phyloP scores from a whole-genome alignment of 2,797 vertebrate genomes.

The Spea hammondii region DNA sequence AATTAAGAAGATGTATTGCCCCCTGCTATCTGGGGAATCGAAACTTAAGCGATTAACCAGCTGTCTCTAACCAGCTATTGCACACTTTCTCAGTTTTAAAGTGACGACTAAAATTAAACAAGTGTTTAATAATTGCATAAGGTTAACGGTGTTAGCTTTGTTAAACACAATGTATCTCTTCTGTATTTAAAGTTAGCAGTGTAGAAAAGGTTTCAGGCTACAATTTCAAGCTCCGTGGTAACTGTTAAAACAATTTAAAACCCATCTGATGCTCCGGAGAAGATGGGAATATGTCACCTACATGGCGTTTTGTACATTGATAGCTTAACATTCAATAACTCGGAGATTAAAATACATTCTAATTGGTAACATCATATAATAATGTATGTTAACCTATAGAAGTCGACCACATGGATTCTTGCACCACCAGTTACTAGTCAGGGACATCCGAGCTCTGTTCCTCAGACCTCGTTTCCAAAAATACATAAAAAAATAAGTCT shows the following conservation, averaged over 20 bases:
- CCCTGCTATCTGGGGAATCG: conserved; percentile 66
- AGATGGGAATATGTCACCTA: conserved; percentile 16
- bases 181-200: conserved; percentile 63
- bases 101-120: conserved; percentile 67
- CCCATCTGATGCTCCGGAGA: conserved; percentile 25
- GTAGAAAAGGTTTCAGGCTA: conserved; percentile 58
- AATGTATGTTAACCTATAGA: no score
- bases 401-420: no score
- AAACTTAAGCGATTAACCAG: conserved; percentile 71
- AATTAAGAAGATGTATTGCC: conserved; percentile 71
- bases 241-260: conserved; percentile 49
- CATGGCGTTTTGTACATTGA: neutral
- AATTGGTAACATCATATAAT: no score
- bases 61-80: conserved; percentile 59
- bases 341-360: neutral
- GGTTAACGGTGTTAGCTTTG: conserved; percentile 66
- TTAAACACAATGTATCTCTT: conserved; percentile 56
- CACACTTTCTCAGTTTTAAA: conserved; percentile 56
- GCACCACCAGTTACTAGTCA: no score
- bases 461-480: no score
- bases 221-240: conserved; percentile 59
- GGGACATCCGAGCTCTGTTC: no score
- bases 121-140: conserved; percentile 71
- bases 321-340: neutral
- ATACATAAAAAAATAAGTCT: no score